A percentile compares a stretch with the other conserved stretches of the same genome.
These are phyloP conservation scores for Pollenia amentaria DNA, from an alignment of 2,888 invertebrate genomes.

Conservation along the genomic window DNA sequence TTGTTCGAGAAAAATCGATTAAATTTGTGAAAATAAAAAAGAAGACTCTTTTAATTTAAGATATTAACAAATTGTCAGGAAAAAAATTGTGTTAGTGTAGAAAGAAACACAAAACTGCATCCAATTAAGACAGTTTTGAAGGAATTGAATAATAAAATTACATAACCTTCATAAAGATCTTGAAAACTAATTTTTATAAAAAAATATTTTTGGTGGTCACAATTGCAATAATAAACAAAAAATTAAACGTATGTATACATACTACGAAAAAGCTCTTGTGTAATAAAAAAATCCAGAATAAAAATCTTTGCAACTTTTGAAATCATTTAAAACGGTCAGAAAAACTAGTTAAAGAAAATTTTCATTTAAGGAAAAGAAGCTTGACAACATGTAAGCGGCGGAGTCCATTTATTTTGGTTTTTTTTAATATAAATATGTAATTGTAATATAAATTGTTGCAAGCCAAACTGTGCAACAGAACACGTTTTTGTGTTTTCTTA, in stretches of 20 bases:
- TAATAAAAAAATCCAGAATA: constrained; percentile 25
- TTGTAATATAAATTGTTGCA: background rate
- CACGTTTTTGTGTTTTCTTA: background rate
- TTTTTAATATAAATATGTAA: background rate
- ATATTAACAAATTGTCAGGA: background rate
- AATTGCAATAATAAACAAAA: constrained; percentile 17
- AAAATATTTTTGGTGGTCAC: constrained; percentile 42
- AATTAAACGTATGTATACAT: background rate
- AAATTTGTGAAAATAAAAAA: constrained; percentile 8
- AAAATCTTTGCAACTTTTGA: background rate
- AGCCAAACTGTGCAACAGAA: background rate
- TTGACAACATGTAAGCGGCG: constrained; percentile 36
- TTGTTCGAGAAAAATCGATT: constrained; percentile 67
- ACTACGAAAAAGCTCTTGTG: constrained; percentile 42
- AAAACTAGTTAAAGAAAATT: background rate
- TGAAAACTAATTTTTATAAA: constrained; percentile 35
- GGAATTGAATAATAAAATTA: constrained; percentile 60
- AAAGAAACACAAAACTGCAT: background rate
- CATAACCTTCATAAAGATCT: constrained; percentile 64
- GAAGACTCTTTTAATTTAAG: background rate
- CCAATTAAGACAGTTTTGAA: constrained; percentile 2
- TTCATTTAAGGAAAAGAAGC: constrained; percentile 13
- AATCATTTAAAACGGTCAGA: background rate
- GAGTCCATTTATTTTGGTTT: background rate
- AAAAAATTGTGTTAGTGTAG: background rate